These are phyloP conservation scores for Chascanopsetta lugubris DNA, from an alignment of 2,113 vertebrate genomes.

Conservation along the genomic window DNA sequence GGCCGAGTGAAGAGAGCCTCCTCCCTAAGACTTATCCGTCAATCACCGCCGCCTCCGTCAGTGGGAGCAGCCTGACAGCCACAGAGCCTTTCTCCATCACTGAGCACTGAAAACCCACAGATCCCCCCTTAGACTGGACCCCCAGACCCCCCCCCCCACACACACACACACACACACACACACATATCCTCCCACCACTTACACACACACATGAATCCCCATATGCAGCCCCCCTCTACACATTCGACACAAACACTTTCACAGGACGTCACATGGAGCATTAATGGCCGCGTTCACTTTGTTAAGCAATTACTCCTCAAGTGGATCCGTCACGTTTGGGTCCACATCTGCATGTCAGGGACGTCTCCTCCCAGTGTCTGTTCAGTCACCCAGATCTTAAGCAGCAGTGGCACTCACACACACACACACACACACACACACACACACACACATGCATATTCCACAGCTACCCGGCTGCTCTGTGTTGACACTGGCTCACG, in stretches of 20 bases:
- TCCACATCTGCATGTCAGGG: conserved; percentile 33
- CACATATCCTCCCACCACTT: conserved; percentile 5
- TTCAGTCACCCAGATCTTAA: conserved; percentile 51
- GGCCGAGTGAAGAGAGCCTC: conserved; percentile 45
- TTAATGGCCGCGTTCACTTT: conserved; percentile 25
- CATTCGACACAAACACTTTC: conserved; percentile 21
- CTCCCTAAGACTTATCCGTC: conserved; percentile 58
- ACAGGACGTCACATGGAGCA: conserved; percentile 25
- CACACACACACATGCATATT: conserved; percentile 31
- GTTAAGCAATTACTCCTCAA: conserved; percentile 40
- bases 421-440: conserved; percentile 1
- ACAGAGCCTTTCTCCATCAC: conserved; percentile 71
- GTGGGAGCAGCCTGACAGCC: conserved; percentile 52
- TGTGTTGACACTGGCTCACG: conserved; percentile 61
- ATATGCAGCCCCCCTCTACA: conserved; percentile 16
- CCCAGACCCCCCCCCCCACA: conserved; percentile 2
- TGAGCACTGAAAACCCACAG: conserved; percentile 62
- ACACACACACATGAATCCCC: conserved; percentile 11
- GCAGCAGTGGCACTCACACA: conserved; percentile 9
- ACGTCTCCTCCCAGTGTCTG: conserved; percentile 32
- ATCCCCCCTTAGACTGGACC: conserved; percentile 67
- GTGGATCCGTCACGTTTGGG: conserved; percentile 27
- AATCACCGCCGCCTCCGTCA: conserved; percentile 64
- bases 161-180: conserved; percentile 4
- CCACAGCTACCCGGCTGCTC: conserved; percentile 49